These are phyloP conservation scores for Psix sp. DNA, from an alignment of 1,140 invertebrate species.

Conservation along the genomic window DNA sequence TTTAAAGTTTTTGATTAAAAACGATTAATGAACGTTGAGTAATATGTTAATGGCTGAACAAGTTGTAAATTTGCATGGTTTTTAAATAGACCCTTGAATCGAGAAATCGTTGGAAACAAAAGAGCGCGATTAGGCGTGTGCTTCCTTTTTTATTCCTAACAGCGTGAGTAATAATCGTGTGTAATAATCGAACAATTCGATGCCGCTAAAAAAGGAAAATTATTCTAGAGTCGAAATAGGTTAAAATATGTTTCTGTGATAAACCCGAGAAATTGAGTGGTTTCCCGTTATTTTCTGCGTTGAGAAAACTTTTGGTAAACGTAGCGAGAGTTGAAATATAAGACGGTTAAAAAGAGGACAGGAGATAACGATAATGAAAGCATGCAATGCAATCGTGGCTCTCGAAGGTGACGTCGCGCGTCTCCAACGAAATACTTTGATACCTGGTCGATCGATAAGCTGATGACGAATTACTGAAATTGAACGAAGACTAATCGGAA, in stretches of 20 bases:
- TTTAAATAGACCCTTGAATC: too few relatives aligned
- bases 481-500: too few relatives aligned
- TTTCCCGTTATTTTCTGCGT: slow-evolving; percentile 50
- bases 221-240: slow-evolving; percentile 51
- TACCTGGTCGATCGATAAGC: too few relatives aligned
- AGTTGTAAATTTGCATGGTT: too few relatives aligned
- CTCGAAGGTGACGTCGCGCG: too few relatives aligned
- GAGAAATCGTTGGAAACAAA: slow-evolving; percentile 19
- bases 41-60: slow-evolving; percentile 9
- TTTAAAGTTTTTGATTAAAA: too few relatives aligned
- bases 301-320: slow-evolving; percentile 37
- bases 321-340: background rate
- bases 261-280: slow-evolving; percentile 63
- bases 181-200: slow-evolving; percentile 4
- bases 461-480: too few relatives aligned
- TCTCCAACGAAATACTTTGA: too few relatives aligned
- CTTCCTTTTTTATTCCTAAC: slow-evolving; percentile 59
- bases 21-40: too few relatives aligned
- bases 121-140: slow-evolving; percentile 52
- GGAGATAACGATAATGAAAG: slow-evolving; percentile 5
- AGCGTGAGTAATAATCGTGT: slow-evolving; percentile 13
- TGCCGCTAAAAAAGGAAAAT: slow-evolving; percentile 16
- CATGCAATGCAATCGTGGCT: too few relatives aligned
- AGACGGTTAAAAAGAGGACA: background rate
- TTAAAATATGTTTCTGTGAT: slow-evolving; percentile 75